Percentiles rank a stretch among this genome's conserved stretches.
These are phyloP conservation scores for Cylas formicarius DNA, from an alignment of 1,140 invertebrate species.

Conservation along the genomic window DNA sequence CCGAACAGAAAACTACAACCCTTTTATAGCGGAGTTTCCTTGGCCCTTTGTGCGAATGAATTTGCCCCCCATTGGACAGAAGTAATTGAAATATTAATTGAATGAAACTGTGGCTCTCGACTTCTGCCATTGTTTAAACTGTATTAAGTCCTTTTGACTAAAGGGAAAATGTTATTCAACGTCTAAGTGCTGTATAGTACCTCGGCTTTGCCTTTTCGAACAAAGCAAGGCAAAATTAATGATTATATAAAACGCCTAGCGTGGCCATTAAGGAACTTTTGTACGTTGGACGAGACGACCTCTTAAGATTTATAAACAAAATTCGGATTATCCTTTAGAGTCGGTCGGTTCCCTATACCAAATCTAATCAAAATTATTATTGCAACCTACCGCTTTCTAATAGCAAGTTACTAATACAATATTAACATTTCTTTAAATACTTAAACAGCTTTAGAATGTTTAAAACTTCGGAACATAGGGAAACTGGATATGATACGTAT, in stretches of 20 bases:
- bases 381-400: too few species aligned
- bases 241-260: constrained; percentile 13
- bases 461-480: too few species aligned
- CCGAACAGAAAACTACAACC: constrained; percentile 26
- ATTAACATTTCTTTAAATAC: too few species aligned
- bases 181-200: constrained; percentile 20
- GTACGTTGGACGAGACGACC: too few species aligned
- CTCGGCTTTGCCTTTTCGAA: constrained; percentile 11
- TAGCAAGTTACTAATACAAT: too few species aligned
- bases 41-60: constrained; percentile 22
- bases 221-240: constrained; percentile 16
- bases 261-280: too few species aligned
- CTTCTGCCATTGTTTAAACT: constrained; percentile 21
- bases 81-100: constrained; percentile 27
- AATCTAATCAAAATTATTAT: too few species aligned
- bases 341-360: too few species aligned
- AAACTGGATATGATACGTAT: too few species aligned
- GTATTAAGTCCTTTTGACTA: constrained; percentile 19
- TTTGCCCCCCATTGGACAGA: constrained; percentile 13
- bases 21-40: constrained; percentile 26
- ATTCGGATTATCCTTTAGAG: too few species aligned
- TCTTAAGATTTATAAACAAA: too few species aligned
- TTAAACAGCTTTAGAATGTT: too few species aligned
- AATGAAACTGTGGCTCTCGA: constrained; percentile 27
- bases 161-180: constrained; percentile 28